These are phyloP conservation scores for Teleogryllus oceanicus DNA, from an alignment of 2,888 invertebrate species.

Conservation along the genomic window DNA sequence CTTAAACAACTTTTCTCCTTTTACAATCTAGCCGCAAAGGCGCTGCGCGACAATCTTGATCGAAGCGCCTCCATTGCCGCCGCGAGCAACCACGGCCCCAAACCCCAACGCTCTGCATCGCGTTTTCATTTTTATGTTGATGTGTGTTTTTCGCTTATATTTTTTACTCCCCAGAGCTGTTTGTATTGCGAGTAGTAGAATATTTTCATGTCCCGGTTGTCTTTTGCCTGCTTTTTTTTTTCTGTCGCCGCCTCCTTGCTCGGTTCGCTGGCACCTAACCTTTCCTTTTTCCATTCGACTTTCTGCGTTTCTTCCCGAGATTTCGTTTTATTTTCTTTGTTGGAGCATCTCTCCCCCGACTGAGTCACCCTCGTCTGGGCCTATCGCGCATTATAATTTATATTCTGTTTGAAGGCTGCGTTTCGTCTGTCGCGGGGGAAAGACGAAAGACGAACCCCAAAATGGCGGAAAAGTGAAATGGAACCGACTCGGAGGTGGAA, in stretches of 20 bases:
- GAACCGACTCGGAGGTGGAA: not conserved
- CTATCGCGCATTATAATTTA: constrained; percentile 18
- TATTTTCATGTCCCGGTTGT: not conserved
- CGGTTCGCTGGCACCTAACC: constrained; percentile 1
- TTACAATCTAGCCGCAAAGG: too few relatives aligned
- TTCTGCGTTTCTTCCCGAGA: not conserved
- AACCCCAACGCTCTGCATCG: not conserved
- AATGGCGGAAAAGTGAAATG: constrained; percentile 18
- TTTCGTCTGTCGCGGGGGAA: not conserved
- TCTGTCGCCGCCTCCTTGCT: not conserved
- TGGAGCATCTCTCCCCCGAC: not conserved
- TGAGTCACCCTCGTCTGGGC: not conserved
- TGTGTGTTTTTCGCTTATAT: constrained; percentile 18
- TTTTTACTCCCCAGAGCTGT: constrained; percentile 5
- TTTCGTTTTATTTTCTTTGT: constrained; percentile 3
- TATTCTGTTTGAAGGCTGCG: not conserved
- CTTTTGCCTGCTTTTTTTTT: not conserved
- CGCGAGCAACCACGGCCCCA: not conserved
- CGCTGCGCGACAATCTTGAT: too few relatives aligned
- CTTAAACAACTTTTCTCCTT: too few relatives aligned
- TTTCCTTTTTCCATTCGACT: constrained; percentile 7
- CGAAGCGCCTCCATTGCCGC: too few relatives aligned
- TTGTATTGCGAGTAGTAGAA: constrained; percentile 3
- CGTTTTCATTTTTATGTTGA: constrained; percentile 18
- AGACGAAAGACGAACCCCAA: not conserved